phyloP scores from a whole-genome alignment of 2,797 vertebrate species.

The Vireo griseus region DNA sequence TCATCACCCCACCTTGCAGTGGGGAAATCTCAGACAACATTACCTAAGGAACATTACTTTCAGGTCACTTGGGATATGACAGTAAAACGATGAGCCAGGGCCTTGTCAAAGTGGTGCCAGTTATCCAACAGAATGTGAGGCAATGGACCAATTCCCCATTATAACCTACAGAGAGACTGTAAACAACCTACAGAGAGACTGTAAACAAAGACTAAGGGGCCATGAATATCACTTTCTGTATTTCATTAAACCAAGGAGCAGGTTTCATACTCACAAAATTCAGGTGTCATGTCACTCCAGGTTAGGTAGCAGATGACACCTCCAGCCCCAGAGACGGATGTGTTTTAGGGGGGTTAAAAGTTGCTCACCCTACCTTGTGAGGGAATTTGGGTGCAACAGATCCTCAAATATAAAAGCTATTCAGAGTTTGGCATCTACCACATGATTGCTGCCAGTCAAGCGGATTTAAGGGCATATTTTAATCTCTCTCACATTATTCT shows the following conservation, averaged over 20 bases:
- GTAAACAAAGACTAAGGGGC: neutral
- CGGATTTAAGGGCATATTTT: slow-evolving; percentile 25
- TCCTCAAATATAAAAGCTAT: neutral
- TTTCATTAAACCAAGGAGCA: neutral
- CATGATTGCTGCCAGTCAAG: slow-evolving; percentile 3
- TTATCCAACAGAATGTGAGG: neutral
- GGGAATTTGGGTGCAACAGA: neutral
- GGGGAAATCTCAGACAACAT: neutral
- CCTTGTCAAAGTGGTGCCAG: neutral
- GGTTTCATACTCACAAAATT: neutral
- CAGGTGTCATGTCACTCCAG: neutral
- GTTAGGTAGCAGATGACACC: neutral
- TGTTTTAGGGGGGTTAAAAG: neutral
- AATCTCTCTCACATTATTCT: slow-evolving; percentile 20
- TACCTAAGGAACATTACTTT: slow-evolving; percentile 18
- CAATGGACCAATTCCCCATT: neutral
- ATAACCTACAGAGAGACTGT: neutral
- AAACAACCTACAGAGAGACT: neutral
- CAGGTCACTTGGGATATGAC: slow-evolving; percentile 34
- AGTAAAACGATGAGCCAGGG: slow-evolving; percentile 3
- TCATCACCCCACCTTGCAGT: neutral
- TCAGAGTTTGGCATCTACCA: neutral
- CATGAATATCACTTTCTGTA: neutral
- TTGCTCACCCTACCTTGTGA: neutral
- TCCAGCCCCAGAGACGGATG: neutral